Base-by-base conservation (phyloP, 2,113 vertebrate genomes). In the Seriola aureovittata region DNA sequence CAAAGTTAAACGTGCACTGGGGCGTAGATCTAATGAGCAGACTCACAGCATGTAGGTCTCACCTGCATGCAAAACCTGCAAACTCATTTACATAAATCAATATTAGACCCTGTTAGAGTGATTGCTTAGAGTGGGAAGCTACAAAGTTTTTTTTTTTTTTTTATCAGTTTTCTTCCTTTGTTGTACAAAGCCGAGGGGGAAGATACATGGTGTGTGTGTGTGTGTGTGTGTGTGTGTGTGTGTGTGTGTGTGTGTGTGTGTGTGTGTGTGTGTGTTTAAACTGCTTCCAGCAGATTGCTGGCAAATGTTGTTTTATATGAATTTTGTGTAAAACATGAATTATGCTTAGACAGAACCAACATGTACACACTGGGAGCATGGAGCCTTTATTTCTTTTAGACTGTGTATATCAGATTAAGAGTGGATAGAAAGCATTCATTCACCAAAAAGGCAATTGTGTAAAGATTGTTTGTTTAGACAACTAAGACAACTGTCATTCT, bases 1-100 rank as follows among this genome's bases (percentile, higher is more conserved):
- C 80, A 80, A 57, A 25, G 58, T 79, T 75, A 46, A 72, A 64
- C 65, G 19, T 44, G 75, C 44, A 54, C 65, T 32, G 29, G 75
- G 71, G 86, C 78, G 72, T 85, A 44, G 23, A 21, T 85, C 36
- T 46, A 40, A 52, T 65, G 6, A 58, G 19, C 58, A 50, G 21
- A 58, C 25, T 72, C 55, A 14, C 60, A 11, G 70, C 58, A 50
- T 60, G 38, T 25, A 36, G 23, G 13, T 36, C 63, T 81, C 73
- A 84, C 69, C 58, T 75, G 75, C 29, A 9, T 14, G 23, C 7
- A 74, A 29, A 62, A 72, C 21, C 44, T 66, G 0, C 1, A 4
- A 58, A 69, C 23, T 32, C 13, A 23, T 77, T 76, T 4, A 55
- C 21, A 60, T 29, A 5, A 36, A 23, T 71, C 23, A 10, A 7